These are phyloP conservation scores for Lasioglossum lativentre DNA, from an alignment of 2,888 invertebrate species.

Conservation along the genomic window DNA sequence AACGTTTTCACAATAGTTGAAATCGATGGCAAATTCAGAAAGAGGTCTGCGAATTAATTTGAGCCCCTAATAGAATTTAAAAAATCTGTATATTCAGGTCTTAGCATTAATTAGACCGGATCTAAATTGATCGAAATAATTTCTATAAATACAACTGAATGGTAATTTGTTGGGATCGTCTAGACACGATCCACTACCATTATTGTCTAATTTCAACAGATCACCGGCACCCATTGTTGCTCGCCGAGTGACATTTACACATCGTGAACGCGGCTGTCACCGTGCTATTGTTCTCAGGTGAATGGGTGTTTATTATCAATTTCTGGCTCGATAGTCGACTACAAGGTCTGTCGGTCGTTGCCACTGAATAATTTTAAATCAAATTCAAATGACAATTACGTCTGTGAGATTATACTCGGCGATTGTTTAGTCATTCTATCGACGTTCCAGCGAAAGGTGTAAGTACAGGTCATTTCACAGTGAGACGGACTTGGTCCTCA, in stretches of 20 bases:
- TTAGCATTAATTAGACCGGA: background rate
- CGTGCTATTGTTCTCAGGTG: constrained; percentile 40
- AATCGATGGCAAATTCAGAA: too few species aligned
- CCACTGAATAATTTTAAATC: constrained; percentile 25
- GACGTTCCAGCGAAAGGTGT: too few species aligned
- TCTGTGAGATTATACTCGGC: background rate
- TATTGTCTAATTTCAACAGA: constrained; percentile 15
- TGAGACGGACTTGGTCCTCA: too few species aligned
- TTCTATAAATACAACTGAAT: background rate
- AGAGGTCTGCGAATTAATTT: background rate
- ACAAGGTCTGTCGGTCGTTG: constrained; percentile 54
- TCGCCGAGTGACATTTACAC: constrained; percentile 45
- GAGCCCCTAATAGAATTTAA: background rate
- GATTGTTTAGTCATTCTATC: too few species aligned
- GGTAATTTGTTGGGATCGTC: constrained; percentile 4
- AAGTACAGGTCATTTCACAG: too few species aligned
- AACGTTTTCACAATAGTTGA: too few species aligned
- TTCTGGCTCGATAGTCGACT: constrained; percentile 40
- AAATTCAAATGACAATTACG: background rate
- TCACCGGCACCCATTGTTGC: constrained; percentile 31
- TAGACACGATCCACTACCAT: background rate
- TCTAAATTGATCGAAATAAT: background rate
- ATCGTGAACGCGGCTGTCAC: constrained; percentile 29
- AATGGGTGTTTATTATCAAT: constrained; percentile 57
- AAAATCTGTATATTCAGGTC: background rate